Percentiles rank a stretch among this genome's conserved stretches.
Conservation (phyloP, 2,888 invertebrate species). For the Agrochola circellaris region DNA sequence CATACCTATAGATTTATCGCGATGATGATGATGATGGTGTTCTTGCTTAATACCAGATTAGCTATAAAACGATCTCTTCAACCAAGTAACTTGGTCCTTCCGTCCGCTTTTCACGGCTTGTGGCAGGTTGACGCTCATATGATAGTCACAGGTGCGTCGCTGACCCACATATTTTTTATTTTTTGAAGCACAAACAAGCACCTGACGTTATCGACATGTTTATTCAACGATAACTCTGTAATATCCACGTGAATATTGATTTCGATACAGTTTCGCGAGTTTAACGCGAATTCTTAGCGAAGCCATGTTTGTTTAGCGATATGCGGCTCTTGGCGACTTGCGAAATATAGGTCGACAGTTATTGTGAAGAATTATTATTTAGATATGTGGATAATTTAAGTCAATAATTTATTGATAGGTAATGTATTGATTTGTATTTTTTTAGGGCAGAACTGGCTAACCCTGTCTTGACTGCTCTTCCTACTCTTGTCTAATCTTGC, state of each 20-base stretch:
- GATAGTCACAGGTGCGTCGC: slow-evolving; percentile 60
- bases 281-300: slow-evolving; percentile 73
- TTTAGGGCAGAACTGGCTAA: background rate
- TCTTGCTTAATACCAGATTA: background rate
- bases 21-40: background rate
- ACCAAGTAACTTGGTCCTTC: background rate
- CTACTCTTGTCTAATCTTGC: too few relatives aligned
- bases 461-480: too few relatives aligned
- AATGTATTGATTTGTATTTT: slow-evolving; percentile 2
- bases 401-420: slow-evolving; percentile 34
- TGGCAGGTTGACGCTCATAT: slow-evolving; percentile 11
- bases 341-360: slow-evolving; percentile 64
- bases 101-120: background rate
- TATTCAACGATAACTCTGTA: slow-evolving; percentile 65
- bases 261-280: slow-evolving; percentile 72
- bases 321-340: slow-evolving; percentile 51
- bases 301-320: slow-evolving; percentile 73
- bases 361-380: slow-evolving; percentile 54
- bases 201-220: slow-evolving; percentile 69
- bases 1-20: too few relatives aligned
- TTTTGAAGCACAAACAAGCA: slow-evolving; percentile 63
- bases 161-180: slow-evolving; percentile 67
- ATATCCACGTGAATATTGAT: slow-evolving; percentile 70
- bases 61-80: too few relatives aligned
- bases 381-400: slow-evolving; percentile 30